Evolutionary conservation across 2,888 invertebrate genomes (phyloP).

Genomic region (Slavum lentiscoides): DNA sequence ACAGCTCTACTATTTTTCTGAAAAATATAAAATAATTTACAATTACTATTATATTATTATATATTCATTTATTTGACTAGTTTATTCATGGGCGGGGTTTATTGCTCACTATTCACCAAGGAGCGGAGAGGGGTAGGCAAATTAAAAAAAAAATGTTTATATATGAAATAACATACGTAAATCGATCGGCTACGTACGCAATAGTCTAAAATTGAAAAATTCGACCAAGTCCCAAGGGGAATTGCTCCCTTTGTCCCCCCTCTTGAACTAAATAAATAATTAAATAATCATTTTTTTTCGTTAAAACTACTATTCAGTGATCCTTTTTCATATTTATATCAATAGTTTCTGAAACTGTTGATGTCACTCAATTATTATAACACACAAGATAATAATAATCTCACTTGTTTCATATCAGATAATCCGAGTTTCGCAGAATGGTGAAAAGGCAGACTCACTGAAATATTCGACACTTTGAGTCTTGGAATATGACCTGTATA

Average conservation of each 20-base stretch:
- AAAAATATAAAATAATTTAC: slow-evolving; percentile 21
- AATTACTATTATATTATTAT: not conserved
- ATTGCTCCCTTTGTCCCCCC: too few species aligned
- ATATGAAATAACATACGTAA: too few species aligned
- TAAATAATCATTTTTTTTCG: not conserved
- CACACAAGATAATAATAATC: slow-evolving; percentile 60
- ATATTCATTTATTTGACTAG: too few species aligned
- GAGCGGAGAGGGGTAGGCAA: too few species aligned
- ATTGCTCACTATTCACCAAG: too few species aligned
- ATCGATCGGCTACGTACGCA: too few species aligned
- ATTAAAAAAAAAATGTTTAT: too few species aligned
- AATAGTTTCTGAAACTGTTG: too few species aligned
- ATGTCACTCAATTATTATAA: not conserved
- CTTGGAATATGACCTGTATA: slow-evolving; percentile 75
- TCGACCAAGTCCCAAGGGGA: too few species aligned
- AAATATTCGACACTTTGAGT: slow-evolving; percentile 69
- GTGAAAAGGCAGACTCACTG: slow-evolving; percentile 71
- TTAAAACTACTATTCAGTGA: not conserved
- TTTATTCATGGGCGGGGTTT: too few species aligned
- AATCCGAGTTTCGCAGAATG: slow-evolving; percentile 70
- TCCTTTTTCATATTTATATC: too few species aligned
- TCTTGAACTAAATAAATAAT: too few species aligned
- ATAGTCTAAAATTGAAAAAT: not conserved
- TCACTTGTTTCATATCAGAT: slow-evolving; percentile 64
- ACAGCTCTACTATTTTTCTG: slow-evolving; percentile 29